A percentile compares a stretch with the other conserved stretches of the same genome.
Conservation (phyloP, 2,797 vertebrate species). For the Sebastes steindachneri region DNA sequence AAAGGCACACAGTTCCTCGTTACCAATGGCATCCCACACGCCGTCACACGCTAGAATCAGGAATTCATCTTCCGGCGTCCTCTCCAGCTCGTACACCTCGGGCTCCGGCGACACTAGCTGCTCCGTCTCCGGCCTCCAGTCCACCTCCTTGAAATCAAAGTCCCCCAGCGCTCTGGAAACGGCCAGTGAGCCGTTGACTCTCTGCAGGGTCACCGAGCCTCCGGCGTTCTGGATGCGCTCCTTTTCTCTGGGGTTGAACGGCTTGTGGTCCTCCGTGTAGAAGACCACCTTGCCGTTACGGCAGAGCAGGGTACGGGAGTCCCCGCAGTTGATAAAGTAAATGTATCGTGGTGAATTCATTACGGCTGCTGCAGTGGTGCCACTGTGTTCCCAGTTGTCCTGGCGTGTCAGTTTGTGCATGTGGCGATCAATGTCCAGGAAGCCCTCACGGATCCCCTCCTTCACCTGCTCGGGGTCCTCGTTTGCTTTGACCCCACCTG, state of each 20-base stretch:
- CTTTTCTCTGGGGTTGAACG: constrained; percentile 84
- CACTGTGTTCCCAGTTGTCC: constrained; percentile 80
- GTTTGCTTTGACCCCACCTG: constrained; percentile 63
- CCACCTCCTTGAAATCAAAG: constrained; percentile 88
- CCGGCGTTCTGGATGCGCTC: constrained; percentile 88
- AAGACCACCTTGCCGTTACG: constrained; percentile 79
- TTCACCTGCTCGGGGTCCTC: constrained; percentile 82
- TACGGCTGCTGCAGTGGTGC: constrained; percentile 79
- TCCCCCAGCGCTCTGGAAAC: constrained; percentile 87
- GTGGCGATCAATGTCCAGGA: constrained; percentile 82
- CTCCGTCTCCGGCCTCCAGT: constrained; percentile 85
- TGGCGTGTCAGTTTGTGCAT: constrained; percentile 79
- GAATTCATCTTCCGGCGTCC: constrained; percentile 83
- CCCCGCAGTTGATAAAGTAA: constrained; percentile 87
- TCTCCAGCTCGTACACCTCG: constrained; percentile 84
- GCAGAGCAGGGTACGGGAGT: constrained; percentile 85
- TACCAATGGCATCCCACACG: constrained; percentile 87
- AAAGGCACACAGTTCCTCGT: constrained; percentile 83
- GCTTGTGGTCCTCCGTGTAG: constrained; percentile 89
- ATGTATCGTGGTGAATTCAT: constrained; percentile 78
- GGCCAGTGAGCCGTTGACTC: constrained; percentile 87
- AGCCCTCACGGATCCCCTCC: constrained; percentile 78
- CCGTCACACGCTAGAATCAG: constrained; percentile 87
- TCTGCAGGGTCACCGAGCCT: constrained; percentile 84
- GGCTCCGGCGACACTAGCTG: constrained; percentile 89